phyloP scores from a whole-genome alignment of 2,113 vertebrate genomes.

The Oryzias celebensis region DNA sequence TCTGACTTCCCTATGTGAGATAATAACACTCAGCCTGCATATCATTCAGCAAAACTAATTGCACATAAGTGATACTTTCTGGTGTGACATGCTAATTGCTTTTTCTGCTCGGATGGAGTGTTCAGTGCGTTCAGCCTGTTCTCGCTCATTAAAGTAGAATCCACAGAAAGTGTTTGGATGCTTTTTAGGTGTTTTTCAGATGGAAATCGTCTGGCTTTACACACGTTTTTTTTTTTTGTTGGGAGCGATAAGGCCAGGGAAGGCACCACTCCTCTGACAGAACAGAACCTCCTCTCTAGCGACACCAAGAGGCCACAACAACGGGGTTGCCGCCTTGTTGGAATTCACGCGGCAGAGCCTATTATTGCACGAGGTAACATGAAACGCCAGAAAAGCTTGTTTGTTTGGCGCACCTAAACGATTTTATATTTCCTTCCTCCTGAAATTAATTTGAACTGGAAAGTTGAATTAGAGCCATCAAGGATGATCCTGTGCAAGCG shows the following conservation, averaged over 20 bases:
- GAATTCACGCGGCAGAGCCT: slow-evolving; percentile 7
- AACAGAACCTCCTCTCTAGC: not conserved
- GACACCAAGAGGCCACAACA: slow-evolving; percentile 11
- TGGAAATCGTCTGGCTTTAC: not conserved
- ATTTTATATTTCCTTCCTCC: not conserved
- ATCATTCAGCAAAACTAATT: slow-evolving; percentile 54
- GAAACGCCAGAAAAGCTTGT: slow-evolving; percentile 8
- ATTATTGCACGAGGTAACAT: slow-evolving; percentile 1
- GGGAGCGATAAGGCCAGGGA: not conserved
- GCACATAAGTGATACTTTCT: slow-evolving; percentile 49
- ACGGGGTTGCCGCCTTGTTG: not conserved
- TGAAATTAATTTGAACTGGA: slow-evolving; percentile 25
- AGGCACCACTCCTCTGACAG: no score
- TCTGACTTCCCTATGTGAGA: slow-evolving; percentile 28
- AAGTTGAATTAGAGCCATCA: slow-evolving; percentile 23
- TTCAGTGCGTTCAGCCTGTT: slow-evolving; percentile 20
- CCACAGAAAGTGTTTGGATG: not conserved
- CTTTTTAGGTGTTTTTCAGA: slow-evolving; percentile 22
- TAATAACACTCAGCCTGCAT: slow-evolving; percentile 41
- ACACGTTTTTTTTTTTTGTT: not conserved
- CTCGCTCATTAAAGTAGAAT: slow-evolving; percentile 25
- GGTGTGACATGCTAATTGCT: slow-evolving; percentile 51
- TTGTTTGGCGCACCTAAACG: slow-evolving; percentile 3
- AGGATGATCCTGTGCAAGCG: slow-evolving; percentile 9
- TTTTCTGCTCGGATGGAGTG: slow-evolving; percentile 38